phyloP scores from a whole-genome alignment of 2,113 vertebrate species.

The Trochalopteron elliotii region DNA sequence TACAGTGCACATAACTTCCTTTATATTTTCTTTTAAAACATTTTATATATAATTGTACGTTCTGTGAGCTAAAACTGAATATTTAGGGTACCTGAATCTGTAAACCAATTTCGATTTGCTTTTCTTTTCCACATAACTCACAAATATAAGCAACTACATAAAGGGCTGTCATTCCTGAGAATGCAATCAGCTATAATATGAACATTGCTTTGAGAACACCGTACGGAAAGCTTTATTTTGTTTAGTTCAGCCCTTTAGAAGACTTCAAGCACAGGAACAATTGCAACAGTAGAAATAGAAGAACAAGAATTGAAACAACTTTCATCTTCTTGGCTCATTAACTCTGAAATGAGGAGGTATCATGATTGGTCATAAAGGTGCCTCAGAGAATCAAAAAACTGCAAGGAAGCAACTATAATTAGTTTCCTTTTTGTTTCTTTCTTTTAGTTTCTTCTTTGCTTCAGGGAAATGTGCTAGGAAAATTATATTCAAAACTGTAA shows the following conservation, averaged over 20 bases:
- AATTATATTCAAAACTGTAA: background rate
- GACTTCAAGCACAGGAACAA: slow-evolving; percentile 31
- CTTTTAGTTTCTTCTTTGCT: background rate
- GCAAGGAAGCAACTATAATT: background rate
- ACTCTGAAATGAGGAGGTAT: slow-evolving; percentile 53
- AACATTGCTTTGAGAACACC: background rate
- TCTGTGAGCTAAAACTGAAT: background rate
- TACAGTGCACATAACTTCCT: background rate
- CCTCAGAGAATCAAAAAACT: slow-evolving; percentile 30
- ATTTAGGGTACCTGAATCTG: background rate
- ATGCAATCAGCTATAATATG: background rate
- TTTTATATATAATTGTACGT: background rate
- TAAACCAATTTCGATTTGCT: background rate
- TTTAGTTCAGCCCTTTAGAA: slow-evolving; percentile 43
- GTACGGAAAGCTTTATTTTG: background rate
- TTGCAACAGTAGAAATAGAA: background rate
- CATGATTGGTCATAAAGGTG: slow-evolving; percentile 46
- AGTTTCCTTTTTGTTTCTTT: background rate
- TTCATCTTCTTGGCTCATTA: slow-evolving; percentile 65
- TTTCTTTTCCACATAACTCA: background rate
- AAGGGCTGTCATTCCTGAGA: background rate
- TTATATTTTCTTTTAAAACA: background rate
- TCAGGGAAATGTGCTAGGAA: background rate
- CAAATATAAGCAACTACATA: background rate
- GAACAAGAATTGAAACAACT: slow-evolving; percentile 52